Evolutionary conservation across 1,140 invertebrate genomes (phyloP), one percentile per base, ranked within the genome.

Genomic region (Papilio polytes): DNA sequence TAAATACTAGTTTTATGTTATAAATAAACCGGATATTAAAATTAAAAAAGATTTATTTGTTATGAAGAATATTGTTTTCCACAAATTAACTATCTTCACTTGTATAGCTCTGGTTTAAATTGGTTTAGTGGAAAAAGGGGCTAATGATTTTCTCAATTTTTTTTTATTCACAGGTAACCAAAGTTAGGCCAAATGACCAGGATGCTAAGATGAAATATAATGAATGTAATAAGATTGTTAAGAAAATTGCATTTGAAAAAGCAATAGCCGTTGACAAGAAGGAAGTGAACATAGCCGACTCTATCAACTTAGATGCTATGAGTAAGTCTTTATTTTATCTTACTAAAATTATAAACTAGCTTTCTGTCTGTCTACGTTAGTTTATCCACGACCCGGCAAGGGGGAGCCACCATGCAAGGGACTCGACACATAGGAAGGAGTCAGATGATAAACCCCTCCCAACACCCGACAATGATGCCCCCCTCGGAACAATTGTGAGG

Each of bases 181-280:
- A 98, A 96, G 97, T 97, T 73, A 96, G 97, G 83, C 99, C 99
- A 83, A 98, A 97, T 94, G 98, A 99, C 94, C 98, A 98, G 92
- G 99, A 99, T 96, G 99, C 99, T 12, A 98, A 98, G 94, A 87
- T 97, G n/a, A 99, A 99, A 93, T 99, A 96, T 90, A 97, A 96
- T 56, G 99, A 99, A 95, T 99, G 99, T 95, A 97, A 97, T 92
- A 99, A 99, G 96, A 98, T 99, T 90, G 98, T 99, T 3, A 98
- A 98, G 92, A 97, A 98, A 95, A 96, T 98, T 83, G 98, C 98
- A 2, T 99, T 99, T 95, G 98, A 99, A 93, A 99, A 98, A 95
- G 99, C 99, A 1, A 99, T 99, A 89, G 97, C 98, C 13, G 97
- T 98, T 2, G 98, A 99, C 86, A 98, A 99, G 82, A 96, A 97